A percentile compares a stretch with the other conserved stretches of the same genome.
Evolutionary conservation across 2,888 invertebrate species (phyloP).

Genomic region (Dicyrtomina minuta): DNA sequence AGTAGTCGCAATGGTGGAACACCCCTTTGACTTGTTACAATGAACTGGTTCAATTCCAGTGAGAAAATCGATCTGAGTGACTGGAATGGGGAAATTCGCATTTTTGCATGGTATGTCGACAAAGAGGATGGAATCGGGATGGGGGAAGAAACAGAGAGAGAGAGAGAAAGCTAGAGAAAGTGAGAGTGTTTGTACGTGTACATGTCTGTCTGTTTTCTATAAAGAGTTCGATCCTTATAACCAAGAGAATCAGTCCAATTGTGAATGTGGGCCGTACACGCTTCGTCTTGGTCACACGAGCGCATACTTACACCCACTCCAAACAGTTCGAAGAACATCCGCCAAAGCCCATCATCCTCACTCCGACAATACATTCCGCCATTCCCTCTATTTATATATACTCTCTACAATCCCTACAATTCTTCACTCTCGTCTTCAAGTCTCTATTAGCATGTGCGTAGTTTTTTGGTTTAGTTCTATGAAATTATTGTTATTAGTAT

Average conservation of each 20-base stretch:
- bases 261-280: conserved; percentile 23
- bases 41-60: conserved; percentile 42
- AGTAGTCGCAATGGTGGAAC: conserved; percentile 22
- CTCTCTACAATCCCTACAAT: background rate
- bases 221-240: background rate
- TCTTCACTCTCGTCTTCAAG: too few species aligned
- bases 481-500: too few species aligned
- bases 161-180: conserved; percentile 18
- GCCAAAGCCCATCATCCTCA: conserved; percentile 12
- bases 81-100: conserved; percentile 26
- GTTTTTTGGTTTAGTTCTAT: too few species aligned
- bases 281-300: conserved; percentile 10
- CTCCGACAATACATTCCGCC: background rate
- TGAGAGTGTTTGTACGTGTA: background rate
- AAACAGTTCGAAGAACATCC: conserved; percentile 24
- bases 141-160: conserved; percentile 14
- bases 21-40: conserved; percentile 41
- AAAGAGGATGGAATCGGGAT: background rate
- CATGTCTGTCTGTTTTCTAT: conserved; percentile 4
- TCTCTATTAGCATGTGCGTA: background rate
- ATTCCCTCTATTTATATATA: background rate
- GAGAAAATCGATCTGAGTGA: conserved; percentile 42
- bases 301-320: conserved; percentile 27
- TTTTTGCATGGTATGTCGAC: conserved; percentile 26
- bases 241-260: conserved; percentile 2